Conservation (phyloP, 1,140 invertebrate genomes). For the Hycleus cichorii region DNA sequence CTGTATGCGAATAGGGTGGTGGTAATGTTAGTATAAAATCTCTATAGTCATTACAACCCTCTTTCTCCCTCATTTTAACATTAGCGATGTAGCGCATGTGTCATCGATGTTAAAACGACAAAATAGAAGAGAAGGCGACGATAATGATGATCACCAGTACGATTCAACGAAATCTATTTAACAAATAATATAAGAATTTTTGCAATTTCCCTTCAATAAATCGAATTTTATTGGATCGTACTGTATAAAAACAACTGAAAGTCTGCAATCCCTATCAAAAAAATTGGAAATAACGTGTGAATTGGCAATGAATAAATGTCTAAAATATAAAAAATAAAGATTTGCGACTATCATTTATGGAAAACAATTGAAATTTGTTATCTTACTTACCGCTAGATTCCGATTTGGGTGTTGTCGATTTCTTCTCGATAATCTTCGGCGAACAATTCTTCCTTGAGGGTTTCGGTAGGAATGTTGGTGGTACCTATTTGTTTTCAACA, state of each 20-base stretch:
- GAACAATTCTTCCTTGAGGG: conserved; percentile 55
- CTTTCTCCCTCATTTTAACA: background rate
- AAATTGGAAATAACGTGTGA: conserved; percentile 1
- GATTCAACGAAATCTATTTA: too few species aligned
- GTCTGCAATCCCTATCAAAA: background rate
- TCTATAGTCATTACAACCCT: conserved; percentile 6
- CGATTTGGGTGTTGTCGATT: conserved; percentile 33
- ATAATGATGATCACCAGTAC: too few species aligned
- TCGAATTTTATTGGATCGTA: too few species aligned
- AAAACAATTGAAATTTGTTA: background rate
- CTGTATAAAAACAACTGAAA: too few species aligned
- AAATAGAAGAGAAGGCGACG: too few species aligned
- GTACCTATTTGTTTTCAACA: conserved; percentile 41
- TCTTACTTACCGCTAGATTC: conserved; percentile 33
- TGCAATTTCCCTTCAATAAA: too few species aligned
- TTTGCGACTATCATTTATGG: too few species aligned
- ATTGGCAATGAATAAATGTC: conserved; percentile 1
- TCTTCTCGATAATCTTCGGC: conserved; percentile 50
- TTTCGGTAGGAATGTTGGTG: conserved; percentile 49
- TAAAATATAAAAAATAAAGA: too few species aligned
- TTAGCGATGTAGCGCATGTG: conserved; percentile 9
- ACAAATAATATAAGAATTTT: too few species aligned
- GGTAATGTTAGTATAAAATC: conserved; percentile 3
- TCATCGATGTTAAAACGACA: background rate
- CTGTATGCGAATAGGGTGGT: conserved; percentile 5